These are phyloP conservation scores for Drosophila testacea DNA, from an alignment of 2,888 invertebrate species.

Conservation along the genomic window DNA sequence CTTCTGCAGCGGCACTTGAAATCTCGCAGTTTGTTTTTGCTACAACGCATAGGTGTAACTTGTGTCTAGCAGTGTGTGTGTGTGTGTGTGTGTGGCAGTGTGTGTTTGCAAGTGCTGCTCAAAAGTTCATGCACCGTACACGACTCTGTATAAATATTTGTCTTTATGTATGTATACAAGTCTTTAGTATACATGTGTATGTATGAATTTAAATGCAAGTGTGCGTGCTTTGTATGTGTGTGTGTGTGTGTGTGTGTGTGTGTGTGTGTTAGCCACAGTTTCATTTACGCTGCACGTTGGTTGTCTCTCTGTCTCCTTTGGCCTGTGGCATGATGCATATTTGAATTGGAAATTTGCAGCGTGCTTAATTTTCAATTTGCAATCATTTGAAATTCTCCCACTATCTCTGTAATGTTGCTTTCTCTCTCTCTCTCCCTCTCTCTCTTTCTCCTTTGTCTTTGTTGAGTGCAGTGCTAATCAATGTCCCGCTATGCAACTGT, in stretches of 20 bases:
- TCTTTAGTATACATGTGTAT: slow-evolving; percentile 43
- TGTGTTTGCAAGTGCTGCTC: slow-evolving; percentile 77
- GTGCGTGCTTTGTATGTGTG: slow-evolving; percentile 2
- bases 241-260: slow-evolving; percentile 27
- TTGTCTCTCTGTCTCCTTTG: slow-evolving; percentile 16
- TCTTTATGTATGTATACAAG: slow-evolving; percentile 19
- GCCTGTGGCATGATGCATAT: slow-evolving; percentile 40
- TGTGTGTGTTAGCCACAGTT: slow-evolving; percentile 50
- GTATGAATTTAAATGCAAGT: slow-evolving; percentile 36
- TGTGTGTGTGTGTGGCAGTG: slow-evolving; percentile 12
- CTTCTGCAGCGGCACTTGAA: slow-evolving; percentile 67
- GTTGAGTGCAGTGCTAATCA: slow-evolving; percentile 47
- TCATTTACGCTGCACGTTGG: slow-evolving; percentile 39
- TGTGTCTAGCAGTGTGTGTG: background rate
- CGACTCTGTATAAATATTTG: slow-evolving; percentile 31
- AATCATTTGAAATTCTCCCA: slow-evolving; percentile 64
- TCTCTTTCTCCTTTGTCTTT: background rate
- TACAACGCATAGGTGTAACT: slow-evolving; percentile 54
- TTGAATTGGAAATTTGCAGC: slow-evolving; percentile 78
- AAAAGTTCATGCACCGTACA: slow-evolving; percentile 82
- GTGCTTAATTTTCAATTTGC: slow-evolving; percentile 78
- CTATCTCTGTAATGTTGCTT: too few relatives aligned
- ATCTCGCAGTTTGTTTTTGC: slow-evolving; percentile 72
- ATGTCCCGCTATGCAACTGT: slow-evolving; percentile 44
- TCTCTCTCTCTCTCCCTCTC: too few relatives aligned